Percentiles rank a stretch among this genome's conserved stretches.
Evolutionary conservation across 1,140 invertebrate genomes (phyloP).

Genomic region (Microplitis demolitor): DNA sequence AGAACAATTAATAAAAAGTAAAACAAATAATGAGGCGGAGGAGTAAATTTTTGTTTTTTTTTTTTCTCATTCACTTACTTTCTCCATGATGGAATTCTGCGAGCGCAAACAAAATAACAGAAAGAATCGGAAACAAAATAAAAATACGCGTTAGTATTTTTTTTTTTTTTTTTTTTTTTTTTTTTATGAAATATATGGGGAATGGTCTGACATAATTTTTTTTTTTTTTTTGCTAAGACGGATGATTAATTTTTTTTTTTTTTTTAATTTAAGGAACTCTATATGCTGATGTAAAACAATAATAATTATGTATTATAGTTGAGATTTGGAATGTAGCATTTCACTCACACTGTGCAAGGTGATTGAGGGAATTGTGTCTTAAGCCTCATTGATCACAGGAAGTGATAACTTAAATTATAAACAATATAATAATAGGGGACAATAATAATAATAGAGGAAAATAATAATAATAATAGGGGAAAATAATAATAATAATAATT

Average conservation of each 20-base stretch:
- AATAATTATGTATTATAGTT: conserved; percentile 62
- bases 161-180: conserved; percentile 16
- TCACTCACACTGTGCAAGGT: conserved; percentile 50
- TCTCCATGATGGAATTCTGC: conserved; percentile 64
- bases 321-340: conserved; percentile 41
- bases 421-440: neutral
- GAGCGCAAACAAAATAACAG: conserved; percentile 63
- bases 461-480: conserved; percentile 4
- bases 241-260: neutral
- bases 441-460: neutral
- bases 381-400: conserved; percentile 13
- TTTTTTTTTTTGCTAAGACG: conserved; percentile 19
- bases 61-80: conserved; percentile 59
- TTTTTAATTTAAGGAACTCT: conserved; percentile 16
- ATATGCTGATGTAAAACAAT: conserved; percentile 46
- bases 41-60: conserved; percentile 11
- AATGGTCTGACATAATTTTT: conserved; percentile 20
- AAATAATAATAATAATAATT: conserved; percentile 9
- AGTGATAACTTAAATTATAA: conserved; percentile 20
- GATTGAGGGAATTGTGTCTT: conserved; percentile 11
- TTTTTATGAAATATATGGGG: neutral
- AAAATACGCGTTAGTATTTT: conserved; percentile 60
- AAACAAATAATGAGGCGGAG: conserved; percentile 19
- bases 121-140: conserved; percentile 63
- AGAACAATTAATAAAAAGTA: conserved; percentile 3